phyloP scores from a whole-genome alignment of 2,113 vertebrate genomes.

The Verasper variegatus region DNA sequence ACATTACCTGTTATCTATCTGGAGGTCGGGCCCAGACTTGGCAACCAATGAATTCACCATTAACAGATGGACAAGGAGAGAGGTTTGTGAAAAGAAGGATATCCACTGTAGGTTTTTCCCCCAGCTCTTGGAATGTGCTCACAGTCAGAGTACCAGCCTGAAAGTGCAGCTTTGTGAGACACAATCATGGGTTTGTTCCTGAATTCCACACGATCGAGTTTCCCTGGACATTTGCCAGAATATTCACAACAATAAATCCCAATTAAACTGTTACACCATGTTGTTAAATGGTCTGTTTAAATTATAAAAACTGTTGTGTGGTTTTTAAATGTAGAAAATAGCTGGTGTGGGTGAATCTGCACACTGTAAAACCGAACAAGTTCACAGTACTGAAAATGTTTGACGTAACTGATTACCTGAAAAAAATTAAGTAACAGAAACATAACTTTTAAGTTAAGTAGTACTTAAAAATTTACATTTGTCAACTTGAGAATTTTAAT shows the following conservation, averaged over 20 bases:
- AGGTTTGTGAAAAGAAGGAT: slow-evolving; percentile 5
- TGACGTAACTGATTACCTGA: no score
- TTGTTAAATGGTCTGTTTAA: no score
- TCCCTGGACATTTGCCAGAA: slow-evolving; percentile 4
- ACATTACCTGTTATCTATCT: slow-evolving; percentile 59
- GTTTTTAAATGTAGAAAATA: no score
- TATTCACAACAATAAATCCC: not conserved
- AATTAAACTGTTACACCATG: no score
- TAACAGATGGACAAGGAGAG: slow-evolving; percentile 54
- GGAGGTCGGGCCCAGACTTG: slow-evolving; percentile 52
- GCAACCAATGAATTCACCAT: slow-evolving; percentile 68
- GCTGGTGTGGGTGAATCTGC: no score
- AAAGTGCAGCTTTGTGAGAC: slow-evolving; percentile 44
- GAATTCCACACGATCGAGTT: not conserved
- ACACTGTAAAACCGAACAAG: no score
- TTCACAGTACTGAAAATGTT: no score
- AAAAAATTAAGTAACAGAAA: no score
- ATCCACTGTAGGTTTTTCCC: slow-evolving; percentile 33
- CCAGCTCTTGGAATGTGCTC: slow-evolving; percentile 47
- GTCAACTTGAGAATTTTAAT: no score
- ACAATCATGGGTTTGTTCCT: slow-evolving; percentile 65
- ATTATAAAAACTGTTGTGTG: no score
- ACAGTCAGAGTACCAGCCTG: slow-evolving; percentile 9
- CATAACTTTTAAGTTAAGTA: no score
- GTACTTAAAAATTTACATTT: no score